A percentile compares a stretch with the other conserved stretches of the same genome.
Conservation (phyloP, 2,797 vertebrate species). For the Mus spretus region DNA sequence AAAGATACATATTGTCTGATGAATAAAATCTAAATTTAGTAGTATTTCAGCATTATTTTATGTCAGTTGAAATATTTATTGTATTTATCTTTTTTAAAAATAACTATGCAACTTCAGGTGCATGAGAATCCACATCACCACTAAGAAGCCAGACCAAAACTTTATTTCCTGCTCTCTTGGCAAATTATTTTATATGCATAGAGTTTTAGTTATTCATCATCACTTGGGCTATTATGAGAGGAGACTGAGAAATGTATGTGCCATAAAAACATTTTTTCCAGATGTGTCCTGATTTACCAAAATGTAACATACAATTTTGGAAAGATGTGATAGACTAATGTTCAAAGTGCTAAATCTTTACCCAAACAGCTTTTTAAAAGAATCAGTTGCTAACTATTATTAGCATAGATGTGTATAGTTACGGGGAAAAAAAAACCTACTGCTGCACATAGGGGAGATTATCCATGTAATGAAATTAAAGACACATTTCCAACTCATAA, state of each 20-base stretch:
- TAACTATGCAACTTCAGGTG: slow-evolving; percentile 71
- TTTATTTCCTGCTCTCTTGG: slow-evolving; percentile 72
- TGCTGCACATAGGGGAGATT: neutral
- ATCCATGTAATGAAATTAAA: slow-evolving; percentile 16
- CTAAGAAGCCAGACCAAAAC: slow-evolving; percentile 74
- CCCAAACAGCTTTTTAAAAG: neutral
- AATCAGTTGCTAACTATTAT: neutral
- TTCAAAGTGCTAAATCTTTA: neutral
- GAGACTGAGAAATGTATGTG: slow-evolving; percentile 34
- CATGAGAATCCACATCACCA: slow-evolving; percentile 62
- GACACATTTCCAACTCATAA: neutral
- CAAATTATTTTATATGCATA: slow-evolving; percentile 34
- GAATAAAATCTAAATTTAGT: slow-evolving; percentile 79
- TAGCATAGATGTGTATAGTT: neutral
- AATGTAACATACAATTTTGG: slow-evolving; percentile 53
- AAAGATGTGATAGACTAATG: slow-evolving; percentile 45
- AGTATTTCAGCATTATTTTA: slow-evolving; percentile 67
- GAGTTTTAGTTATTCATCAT: slow-evolving; percentile 59
- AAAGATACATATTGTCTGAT: slow-evolving; percentile 20
- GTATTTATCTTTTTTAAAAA: slow-evolving; percentile 51
- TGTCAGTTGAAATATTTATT: slow-evolving; percentile 75
- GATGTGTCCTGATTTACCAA: slow-evolving; percentile 64
- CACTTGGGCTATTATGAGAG: slow-evolving; percentile 30
- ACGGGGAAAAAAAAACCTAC: neutral
- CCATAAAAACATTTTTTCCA: slow-evolving; percentile 70